These are phyloP conservation scores for Etia nguti DNA, from an alignment of 2,113 vertebrate species.

Conservation along the genomic window DNA sequence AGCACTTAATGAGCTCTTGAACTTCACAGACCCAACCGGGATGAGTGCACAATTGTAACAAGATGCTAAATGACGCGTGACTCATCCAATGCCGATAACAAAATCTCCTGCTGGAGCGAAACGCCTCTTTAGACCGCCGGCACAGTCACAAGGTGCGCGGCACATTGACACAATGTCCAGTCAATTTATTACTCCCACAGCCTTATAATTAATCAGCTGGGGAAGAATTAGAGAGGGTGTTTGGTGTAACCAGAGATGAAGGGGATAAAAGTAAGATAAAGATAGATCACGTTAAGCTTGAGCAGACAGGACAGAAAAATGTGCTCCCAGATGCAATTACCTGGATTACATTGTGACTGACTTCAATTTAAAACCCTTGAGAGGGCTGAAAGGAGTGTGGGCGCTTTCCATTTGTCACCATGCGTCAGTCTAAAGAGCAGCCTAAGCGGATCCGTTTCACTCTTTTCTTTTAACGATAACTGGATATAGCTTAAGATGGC, in stretches of 20 bases:
- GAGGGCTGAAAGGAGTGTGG: background rate
- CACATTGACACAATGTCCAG: background rate
- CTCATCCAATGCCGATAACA: background rate
- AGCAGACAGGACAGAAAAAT: background rate
- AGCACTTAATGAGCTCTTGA: background rate
- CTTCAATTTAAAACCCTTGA: background rate
- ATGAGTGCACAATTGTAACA: background rate
- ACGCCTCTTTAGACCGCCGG: background rate
- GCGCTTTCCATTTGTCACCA: background rate
- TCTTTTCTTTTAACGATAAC: background rate
- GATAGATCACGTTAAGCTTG: background rate
- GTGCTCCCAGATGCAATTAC: background rate
- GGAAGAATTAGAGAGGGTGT: background rate
- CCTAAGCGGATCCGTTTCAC: background rate
- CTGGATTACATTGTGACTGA: background rate
- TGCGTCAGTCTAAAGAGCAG: background rate
- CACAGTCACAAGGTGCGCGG: background rate
- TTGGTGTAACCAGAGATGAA: background rate
- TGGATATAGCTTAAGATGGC: background rate
- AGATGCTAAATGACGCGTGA: background rate
- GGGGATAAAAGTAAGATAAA: background rate
- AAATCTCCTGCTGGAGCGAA: background rate
- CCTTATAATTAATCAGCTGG: background rate
- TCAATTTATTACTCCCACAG: constrained; percentile 5
- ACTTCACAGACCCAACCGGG: background rate